Evolutionary conservation across 2,888 invertebrate genomes (phyloP).

Genomic region (Plebejus anna): DNA sequence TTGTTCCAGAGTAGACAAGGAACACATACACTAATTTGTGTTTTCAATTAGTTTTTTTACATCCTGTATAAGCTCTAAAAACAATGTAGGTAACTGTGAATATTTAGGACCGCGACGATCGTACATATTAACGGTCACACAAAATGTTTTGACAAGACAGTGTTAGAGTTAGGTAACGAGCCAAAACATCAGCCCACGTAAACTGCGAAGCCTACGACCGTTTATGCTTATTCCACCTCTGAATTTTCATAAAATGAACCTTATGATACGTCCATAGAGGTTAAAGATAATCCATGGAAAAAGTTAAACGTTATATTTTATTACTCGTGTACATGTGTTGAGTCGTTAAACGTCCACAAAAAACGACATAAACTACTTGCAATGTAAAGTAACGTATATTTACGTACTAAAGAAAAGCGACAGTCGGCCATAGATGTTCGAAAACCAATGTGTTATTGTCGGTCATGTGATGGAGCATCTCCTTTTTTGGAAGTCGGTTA

Average conservation of each 20-base stretch:
- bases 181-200: constrained; percentile 7
- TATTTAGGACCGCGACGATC: background rate
- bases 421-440: background rate
- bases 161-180: constrained; percentile 9
- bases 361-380: constrained; percentile 7
- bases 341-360: constrained; percentile 20
- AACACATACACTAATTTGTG: too few relatives aligned
- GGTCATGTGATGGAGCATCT: background rate
- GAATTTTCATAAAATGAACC: background rate
- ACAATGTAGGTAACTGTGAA: background rate
- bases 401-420: background rate
- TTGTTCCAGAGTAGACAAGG: too few relatives aligned
- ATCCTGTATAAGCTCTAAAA: background rate
- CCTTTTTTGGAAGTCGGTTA: background rate
- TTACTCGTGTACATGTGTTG: constrained; percentile 8
- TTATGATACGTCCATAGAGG: background rate
- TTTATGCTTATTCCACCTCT: background rate
- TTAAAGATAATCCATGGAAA: background rate
- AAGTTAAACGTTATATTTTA: constrained; percentile 12
- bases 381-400: constrained; percentile 7
- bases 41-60: too few relatives aligned
- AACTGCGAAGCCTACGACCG: background rate
- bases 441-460: background rate
- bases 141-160: constrained; percentile 16
- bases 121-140: constrained; percentile 7